Percentiles rank a stretch among this genome's conserved stretches.
Conservation (phyloP, 2,888 invertebrate species). For the Xestia c-nigrum region DNA sequence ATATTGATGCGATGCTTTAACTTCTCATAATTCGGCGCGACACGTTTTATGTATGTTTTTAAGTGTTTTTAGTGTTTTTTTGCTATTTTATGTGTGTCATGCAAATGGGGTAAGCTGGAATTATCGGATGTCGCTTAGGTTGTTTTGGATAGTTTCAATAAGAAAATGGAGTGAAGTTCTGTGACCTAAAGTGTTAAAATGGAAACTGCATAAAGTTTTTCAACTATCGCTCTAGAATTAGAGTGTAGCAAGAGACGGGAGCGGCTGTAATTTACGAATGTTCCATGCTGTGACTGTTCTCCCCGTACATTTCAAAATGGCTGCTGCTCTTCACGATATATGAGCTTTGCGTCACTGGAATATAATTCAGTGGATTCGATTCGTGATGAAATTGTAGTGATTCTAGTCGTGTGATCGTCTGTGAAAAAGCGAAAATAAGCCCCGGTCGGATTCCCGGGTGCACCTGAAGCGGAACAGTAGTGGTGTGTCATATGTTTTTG, state of each 20-base stretch:
- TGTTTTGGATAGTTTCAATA: slow-evolving; percentile 90
- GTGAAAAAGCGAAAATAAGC: slow-evolving; percentile 83
- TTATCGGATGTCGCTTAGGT: slow-evolving; percentile 91
- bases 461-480: slow-evolving; percentile 82
- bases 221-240: slow-evolving; percentile 76
- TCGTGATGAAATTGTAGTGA: slow-evolving; percentile 83
- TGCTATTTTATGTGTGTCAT: slow-evolving; percentile 93
- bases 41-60: slow-evolving; percentile 89
- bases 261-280: slow-evolving; percentile 87
- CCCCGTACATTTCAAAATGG: slow-evolving; percentile 91
- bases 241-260: slow-evolving; percentile 77
- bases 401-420: slow-evolving; percentile 83
- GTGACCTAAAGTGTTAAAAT: slow-evolving; percentile 87
- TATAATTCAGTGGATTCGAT: slow-evolving; percentile 88
- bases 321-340: slow-evolving; percentile 91
- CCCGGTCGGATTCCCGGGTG: slow-evolving; percentile 79
- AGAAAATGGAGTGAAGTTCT: slow-evolving; percentile 88
- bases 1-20: slow-evolving; percentile 89
- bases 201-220: slow-evolving; percentile 85
- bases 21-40: slow-evolving; percentile 88
- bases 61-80: slow-evolving; percentile 90
- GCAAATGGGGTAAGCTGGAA: slow-evolving; percentile 93
- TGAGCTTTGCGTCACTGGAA: slow-evolving; percentile 92
- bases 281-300: slow-evolving; percentile 91
- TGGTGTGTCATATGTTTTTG: slow-evolving; percentile 90